Percentiles rank a stretch among this genome's conserved stretches.
Evolutionary conservation across 2,113 vertebrate genomes (phyloP).

Genomic region (Ceratotherium simum): DNA sequence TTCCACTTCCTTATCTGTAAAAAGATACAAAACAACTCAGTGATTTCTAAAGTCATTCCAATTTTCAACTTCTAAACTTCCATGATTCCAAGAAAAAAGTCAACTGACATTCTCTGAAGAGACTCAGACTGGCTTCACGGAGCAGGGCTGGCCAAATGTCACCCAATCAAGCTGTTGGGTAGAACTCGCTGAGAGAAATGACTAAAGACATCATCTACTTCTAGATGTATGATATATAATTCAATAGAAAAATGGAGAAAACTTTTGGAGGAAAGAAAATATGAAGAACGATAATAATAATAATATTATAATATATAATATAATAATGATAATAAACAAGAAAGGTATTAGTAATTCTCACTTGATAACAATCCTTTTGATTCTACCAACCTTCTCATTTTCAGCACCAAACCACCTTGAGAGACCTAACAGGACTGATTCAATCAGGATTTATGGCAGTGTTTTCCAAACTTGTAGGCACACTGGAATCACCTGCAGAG

Average conservation of each 20-base stretch:
- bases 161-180: background rate
- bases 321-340: background rate
- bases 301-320: too few species aligned
- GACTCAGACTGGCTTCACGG: background rate
- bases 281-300: background rate
- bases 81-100: background rate
- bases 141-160: background rate
- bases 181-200: background rate
- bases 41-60: slow-evolving; percentile 1
- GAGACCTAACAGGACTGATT: background rate
- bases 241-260: slow-evolving; percentile 5
- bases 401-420: background rate
- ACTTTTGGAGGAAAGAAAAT: background rate
- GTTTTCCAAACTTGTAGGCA: background rate
- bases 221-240: background rate
- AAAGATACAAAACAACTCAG: background rate
- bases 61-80: background rate
- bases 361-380: background rate
- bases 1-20: background rate
- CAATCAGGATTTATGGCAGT: background rate
- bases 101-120: background rate
- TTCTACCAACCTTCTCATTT: background rate
- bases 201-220: background rate
- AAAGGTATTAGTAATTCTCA: background rate
- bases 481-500: background rate